Base-by-base conservation (phyloP, 2,888 invertebrate genomes). In the Plagiodera versicolora region DNA sequence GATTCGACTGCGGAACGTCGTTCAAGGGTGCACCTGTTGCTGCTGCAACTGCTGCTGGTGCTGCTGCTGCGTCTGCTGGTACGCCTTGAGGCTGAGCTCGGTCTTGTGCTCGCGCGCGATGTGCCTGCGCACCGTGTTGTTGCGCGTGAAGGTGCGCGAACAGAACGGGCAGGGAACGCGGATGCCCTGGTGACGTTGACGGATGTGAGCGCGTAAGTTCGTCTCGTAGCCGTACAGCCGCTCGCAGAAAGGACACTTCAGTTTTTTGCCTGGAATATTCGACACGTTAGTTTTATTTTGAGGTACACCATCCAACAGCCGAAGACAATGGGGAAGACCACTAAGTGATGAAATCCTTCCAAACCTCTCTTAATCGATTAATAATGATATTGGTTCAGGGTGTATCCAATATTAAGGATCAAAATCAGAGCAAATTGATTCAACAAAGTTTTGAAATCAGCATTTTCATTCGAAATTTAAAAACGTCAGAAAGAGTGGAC, bases 221-320 rank as follows among this genome's bases (percentile, higher is more conserved):
- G 94, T 94, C 85, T 94, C 94, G 81, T 94, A 94, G 67, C 94
- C 94, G 82, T 94, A 94, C 64, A 94, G 85, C 77, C 94, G 87
- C 83, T 94, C 94, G 85, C 94, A 94, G 82, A 91, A 94, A 76
- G 94, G 92, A 82, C 94, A 94, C 84, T 94, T 94, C 77, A 94
- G 84, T 82, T 94, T 94, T 81, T 93, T 94, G 76, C 93, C 94
- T 93, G 84, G 2, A 85, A 83, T 44, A 52, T 11, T 35, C 17
- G 1, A 53, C 18, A 39, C n/a, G n/a, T n/a, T n/a, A n/a, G n/a
- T n/a, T n/a, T n/a, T n/a, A n/a, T n/a, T n/a, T n/a, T n/a, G n/a
- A n/a, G n/a, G n/a, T n/a, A n/a, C n/a, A n/a, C n/a, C n/a, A n/a
- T n/a, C n/a, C n/a, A n/a, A n/a, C n/a, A n/a, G n/a, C n/a, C n/a